phyloP scores from a whole-genome alignment of 2,888 invertebrate species.

The Idaea straminata region DNA sequence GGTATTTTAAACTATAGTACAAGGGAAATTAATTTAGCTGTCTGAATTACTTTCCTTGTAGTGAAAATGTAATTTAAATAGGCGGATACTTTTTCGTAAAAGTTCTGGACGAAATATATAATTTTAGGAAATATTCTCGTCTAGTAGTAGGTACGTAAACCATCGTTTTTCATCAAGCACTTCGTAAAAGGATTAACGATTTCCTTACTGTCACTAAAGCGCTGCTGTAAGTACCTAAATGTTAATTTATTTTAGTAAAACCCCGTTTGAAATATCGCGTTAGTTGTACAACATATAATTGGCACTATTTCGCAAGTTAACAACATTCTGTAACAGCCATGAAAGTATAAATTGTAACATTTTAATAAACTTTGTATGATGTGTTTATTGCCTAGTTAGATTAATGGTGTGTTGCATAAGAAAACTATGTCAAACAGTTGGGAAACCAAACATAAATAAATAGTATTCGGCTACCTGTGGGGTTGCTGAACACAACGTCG shows the following conservation, averaged over 20 bases:
- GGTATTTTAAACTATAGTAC: background rate
- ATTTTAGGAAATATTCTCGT: background rate
- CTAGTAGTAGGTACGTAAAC: background rate
- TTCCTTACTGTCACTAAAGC: background rate
- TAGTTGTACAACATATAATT: constrained; percentile 6
- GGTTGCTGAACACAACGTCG: constrained; percentile 40
- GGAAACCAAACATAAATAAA: constrained; percentile 56
- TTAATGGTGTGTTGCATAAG: constrained; percentile 20
- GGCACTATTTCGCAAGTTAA: constrained; percentile 13
- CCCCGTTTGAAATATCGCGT: background rate
- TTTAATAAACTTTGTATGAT: background rate
- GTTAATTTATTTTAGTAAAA: background rate
- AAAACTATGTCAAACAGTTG: constrained; percentile 55
- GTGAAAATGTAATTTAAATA: too few relatives aligned
- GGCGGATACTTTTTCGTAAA: background rate
- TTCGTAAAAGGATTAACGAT: constrained; percentile 1
- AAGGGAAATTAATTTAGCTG: too few relatives aligned
- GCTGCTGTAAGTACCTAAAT: background rate
- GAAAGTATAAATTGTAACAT: background rate
- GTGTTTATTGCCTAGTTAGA: background rate
- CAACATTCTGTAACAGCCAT: constrained; percentile 5
- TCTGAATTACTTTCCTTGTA: too few relatives aligned
- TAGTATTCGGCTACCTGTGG: constrained; percentile 43
- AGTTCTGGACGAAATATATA: background rate
- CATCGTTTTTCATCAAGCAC: background rate